phyloP scores from a whole-genome alignment of 2,797 vertebrate genomes.

The Malurus splendens region DNA sequence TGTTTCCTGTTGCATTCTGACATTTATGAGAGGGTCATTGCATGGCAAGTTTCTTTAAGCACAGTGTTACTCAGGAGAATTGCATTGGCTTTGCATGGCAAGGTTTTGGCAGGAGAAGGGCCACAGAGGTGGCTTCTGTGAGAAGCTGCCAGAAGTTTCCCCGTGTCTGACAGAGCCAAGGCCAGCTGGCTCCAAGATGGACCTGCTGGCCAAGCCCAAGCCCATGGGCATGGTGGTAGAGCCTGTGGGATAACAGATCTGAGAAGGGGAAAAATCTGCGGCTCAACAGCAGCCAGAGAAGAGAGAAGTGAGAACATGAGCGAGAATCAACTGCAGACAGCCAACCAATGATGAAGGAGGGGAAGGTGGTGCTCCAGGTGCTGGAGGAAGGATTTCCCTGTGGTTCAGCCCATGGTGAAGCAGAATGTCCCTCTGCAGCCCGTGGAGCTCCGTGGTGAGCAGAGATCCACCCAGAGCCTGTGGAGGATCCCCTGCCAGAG shows the following conservation, averaged over 20 bases:
- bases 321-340: neutral
- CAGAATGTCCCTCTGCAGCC: neutral
- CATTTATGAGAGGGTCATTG: neutral
- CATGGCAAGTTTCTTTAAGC: neutral
- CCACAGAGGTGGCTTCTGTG: neutral
- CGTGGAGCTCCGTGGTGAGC: neutral
- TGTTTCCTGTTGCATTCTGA: neutral
- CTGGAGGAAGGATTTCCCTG: neutral
- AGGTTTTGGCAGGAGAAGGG: neutral
- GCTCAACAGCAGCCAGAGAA: neutral
- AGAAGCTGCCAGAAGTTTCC: neutral
- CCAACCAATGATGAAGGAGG: neutral
- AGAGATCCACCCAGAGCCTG: neutral
- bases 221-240: accelerated
- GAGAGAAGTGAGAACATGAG: neutral
- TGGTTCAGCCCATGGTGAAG: neutral
- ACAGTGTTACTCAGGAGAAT: neutral
- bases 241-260: neutral
- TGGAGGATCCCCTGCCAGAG: accelerated
- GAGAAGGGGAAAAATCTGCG: neutral
- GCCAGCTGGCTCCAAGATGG: neutral
- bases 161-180: accelerated
- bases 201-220: accelerated
- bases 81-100: neutral
- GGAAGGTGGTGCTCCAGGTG: neutral